phyloP scores from a whole-genome alignment of 2,888 invertebrate genomes.

The Sarcophaga carnaria region DNA sequence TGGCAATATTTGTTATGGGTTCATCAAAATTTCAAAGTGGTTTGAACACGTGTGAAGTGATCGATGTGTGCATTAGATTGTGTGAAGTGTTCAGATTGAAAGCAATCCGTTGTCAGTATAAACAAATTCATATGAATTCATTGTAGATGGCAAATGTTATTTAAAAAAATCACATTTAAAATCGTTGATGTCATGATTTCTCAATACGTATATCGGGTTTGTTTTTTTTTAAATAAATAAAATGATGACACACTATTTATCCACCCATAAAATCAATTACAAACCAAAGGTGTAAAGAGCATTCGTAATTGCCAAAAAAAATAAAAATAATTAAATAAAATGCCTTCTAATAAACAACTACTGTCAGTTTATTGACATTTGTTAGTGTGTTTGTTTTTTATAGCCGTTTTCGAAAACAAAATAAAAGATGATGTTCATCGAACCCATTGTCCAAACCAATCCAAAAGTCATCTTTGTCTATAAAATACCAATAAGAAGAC shows the following conservation, averaged over 20 bases:
- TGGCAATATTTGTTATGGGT: no score
- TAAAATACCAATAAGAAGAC: constrained; percentile 23
- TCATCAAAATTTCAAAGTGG: no score
- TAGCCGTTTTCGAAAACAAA: no score
- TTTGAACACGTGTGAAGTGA: no score
- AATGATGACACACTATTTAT: no score
- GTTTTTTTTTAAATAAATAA: no score
- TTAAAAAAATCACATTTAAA: background rate
- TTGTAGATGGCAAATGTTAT: background rate
- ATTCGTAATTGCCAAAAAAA: constrained; percentile 22
- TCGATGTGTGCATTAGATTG: no score
- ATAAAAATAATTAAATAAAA: background rate
- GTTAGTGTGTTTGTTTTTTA: background rate
- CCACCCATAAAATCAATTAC: background rate
- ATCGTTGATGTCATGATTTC: constrained; percentile 17
- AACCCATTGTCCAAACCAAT: background rate
- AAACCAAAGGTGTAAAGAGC: constrained; percentile 38
- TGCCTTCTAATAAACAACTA: background rate
- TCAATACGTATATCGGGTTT: background rate
- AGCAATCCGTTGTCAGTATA: no score
- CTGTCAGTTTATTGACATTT: background rate
- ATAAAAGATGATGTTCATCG: background rate
- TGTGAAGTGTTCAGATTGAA: no score
- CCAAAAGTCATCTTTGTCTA: constrained; percentile 5
- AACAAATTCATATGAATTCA: no score